Base-by-base conservation (phyloP, 2,888 invertebrate genomes). In the Drosophila sordidula region DNA sequence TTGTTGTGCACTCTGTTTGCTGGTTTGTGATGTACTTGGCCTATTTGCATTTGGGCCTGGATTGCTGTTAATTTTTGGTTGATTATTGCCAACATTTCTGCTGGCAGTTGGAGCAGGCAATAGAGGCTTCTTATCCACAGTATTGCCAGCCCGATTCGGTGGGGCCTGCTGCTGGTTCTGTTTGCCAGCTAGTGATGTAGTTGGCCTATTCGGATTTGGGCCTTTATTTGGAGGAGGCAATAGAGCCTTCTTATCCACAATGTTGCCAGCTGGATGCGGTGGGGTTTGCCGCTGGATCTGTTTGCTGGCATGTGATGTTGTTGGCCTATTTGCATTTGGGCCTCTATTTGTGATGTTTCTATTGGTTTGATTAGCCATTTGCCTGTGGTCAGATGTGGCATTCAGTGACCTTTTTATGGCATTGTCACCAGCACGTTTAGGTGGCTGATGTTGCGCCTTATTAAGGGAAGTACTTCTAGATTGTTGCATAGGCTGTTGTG, bases 1-100 rank as follows among this genome's bases (percentile, higher is more conserved):
- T 9, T 18, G n/a, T 16, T 36, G 12, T 46, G 22, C 22, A 22
- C 6, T 22, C 44, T 38, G 55, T 9, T 26, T 29, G 18, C 25
- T 18, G 34, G 16, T 38, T 38, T 47, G 38, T 18, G 29, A 36
- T 26, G 49, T 56, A 16, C 16, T 38, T 49, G 56, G 39, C 18
- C 6, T 18, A 29, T 29, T 18, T 18, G 16, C n/a, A 29, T 36
- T 16, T 12, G 9, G 4, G 5, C 5, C 3, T 11, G 1, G 6
- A 44, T 18, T 18, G n/a, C 4, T 39, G 41, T 22, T 57, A 5
- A 11, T 16, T 11, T 39, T 32, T 3, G 6, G 4, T 12, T 29
- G 32, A n/a, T 41, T 14, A 4, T 25, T 12, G 9, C 22, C 29
- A 18, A 11, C 39, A 38, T 38, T 38, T 1, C 6, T 18, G 18